phyloP scores from a whole-genome alignment of 1,140 invertebrate species.

The Teleopsis dalmanni region DNA sequence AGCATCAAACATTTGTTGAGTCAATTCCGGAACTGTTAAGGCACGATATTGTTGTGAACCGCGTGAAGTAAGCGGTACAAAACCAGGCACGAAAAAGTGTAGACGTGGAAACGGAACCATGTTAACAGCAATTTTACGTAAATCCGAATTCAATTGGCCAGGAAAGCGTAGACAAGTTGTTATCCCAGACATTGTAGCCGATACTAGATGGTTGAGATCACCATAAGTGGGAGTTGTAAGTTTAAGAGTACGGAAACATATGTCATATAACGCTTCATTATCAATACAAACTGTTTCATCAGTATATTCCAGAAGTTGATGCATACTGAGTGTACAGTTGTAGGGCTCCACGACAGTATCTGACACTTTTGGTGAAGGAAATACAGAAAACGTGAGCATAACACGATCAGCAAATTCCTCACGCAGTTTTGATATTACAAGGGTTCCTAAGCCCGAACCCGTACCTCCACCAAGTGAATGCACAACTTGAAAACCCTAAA shows the following conservation, averaged over 20 bases:
- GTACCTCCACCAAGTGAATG: constrained; percentile 72
- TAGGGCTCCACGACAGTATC: constrained; percentile 73
- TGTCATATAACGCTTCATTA: constrained; percentile 68
- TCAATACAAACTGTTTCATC: constrained; percentile 73
- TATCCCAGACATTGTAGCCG: constrained; percentile 69
- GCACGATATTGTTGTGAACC: constrained; percentile 64
- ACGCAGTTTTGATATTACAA: constrained; percentile 70
- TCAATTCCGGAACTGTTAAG: constrained; percentile 64
- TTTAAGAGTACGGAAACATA: constrained; percentile 72
- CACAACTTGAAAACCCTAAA: constrained; percentile 68
- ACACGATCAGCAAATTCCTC: constrained; percentile 78
- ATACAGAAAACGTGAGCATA: constrained; percentile 77
- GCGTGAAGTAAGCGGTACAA: constrained; percentile 67
- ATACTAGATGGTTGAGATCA: constrained; percentile 66
- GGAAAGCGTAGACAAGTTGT: constrained; percentile 70
- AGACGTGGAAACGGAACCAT: constrained; percentile 85
- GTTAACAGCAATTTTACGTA: constrained; percentile 78
- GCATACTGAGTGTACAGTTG: constrained; percentile 69
- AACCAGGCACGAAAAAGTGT: constrained; percentile 71
- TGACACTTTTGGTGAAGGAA: constrained; percentile 77
- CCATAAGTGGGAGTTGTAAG: constrained; percentile 77
- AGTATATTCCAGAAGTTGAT: constrained; percentile 71
- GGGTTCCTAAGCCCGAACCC: constrained; percentile 70
- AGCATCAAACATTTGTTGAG: constrained; percentile 68
- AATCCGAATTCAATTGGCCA: constrained; percentile 77